phyloP scores from a whole-genome alignment of 2,888 invertebrate species.

The Andrena fulva region DNA sequence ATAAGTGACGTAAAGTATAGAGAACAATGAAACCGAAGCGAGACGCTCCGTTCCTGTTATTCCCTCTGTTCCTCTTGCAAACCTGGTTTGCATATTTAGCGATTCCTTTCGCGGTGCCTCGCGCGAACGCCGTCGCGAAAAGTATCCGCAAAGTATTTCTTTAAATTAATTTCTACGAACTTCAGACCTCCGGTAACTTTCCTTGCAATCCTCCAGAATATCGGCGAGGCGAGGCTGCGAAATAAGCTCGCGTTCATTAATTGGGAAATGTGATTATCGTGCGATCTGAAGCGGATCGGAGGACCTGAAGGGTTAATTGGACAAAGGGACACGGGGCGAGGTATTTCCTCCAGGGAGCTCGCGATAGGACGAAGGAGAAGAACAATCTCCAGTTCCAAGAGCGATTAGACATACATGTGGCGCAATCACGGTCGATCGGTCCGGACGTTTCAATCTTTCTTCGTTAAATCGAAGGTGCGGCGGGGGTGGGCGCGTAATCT shows the following conservation, averaged over 20 bases:
- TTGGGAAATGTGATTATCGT: too few species aligned
- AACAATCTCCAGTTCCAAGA: slow-evolving; percentile 8
- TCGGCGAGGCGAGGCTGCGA: too few species aligned
- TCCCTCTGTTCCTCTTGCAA: slow-evolving; percentile 5
- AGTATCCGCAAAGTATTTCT: slow-evolving; percentile 43
- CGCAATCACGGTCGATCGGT: slow-evolving; percentile 51
- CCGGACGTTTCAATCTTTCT: slow-evolving; percentile 38
- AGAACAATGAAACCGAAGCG: slow-evolving; percentile 37
- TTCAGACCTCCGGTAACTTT: not conserved
- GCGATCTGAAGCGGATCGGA: slow-evolving; percentile 18
- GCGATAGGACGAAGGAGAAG: not conserved
- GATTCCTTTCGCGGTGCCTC: not conserved
- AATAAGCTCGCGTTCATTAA: too few species aligned
- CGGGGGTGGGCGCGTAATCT: slow-evolving; percentile 1
- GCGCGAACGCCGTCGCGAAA: not conserved
- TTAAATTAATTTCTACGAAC: not conserved
- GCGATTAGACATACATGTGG: slow-evolving; percentile 50
- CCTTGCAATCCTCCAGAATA: slow-evolving; percentile 30
- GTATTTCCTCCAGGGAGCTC: too few species aligned
- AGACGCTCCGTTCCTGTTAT: not conserved
- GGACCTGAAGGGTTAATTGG: slow-evolving; percentile 29
- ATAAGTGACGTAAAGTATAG: slow-evolving; percentile 53
- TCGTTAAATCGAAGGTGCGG: slow-evolving; percentile 35
- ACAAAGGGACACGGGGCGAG: slow-evolving; percentile 11
- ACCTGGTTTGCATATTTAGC: slow-evolving; percentile 40